Evolutionary conservation across 2,888 invertebrate species (phyloP).

Genomic region (Cryptocephalus moraei): DNA sequence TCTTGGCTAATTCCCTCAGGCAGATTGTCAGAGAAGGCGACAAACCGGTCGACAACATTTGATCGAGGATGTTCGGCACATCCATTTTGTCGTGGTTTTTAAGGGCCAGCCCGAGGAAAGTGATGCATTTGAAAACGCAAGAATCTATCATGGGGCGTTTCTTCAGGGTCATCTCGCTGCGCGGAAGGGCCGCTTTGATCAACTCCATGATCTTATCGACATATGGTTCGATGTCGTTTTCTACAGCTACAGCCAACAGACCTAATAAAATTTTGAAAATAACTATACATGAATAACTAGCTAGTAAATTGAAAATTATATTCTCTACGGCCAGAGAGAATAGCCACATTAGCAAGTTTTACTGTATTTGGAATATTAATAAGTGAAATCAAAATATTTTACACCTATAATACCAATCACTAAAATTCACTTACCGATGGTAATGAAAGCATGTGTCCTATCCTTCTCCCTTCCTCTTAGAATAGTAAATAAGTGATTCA

Average conservation of each 20-base stretch:
- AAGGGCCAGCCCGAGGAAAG: constrained; percentile 77
- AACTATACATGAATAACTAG: too few species aligned
- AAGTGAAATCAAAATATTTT: too few species aligned
- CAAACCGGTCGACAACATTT: constrained; percentile 87
- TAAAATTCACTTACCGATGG: constrained; percentile 51
- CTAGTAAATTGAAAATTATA: too few species aligned
- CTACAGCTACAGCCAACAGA: constrained; percentile 80
- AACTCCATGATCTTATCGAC: constrained; percentile 81
- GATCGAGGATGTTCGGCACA: constrained; percentile 75
- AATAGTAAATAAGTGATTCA: constrained; percentile 67
- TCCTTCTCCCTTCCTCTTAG: constrained; percentile 77
- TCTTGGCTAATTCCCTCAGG: constrained; percentile 77
- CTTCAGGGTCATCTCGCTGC: constrained; percentile 65
- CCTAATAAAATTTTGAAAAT: constrained; percentile 12
- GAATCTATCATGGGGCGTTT: constrained; percentile 70
- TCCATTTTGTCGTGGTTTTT: constrained; percentile 66
- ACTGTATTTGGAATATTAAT: too few species aligned
- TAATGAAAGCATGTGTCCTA: constrained; percentile 76
- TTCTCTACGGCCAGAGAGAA: too few species aligned
- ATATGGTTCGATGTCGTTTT: constrained; percentile 67
- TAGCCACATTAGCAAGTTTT: too few species aligned
- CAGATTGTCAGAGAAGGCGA: constrained; percentile 86
- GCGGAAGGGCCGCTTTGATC: constrained; percentile 42
- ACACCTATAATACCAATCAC: too few species aligned
- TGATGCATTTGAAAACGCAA: constrained; percentile 87